These are phyloP conservation scores for Catamblyrhynchus diadema DNA, from an alignment of 2,797 vertebrate genomes.

Conservation along the genomic window DNA sequence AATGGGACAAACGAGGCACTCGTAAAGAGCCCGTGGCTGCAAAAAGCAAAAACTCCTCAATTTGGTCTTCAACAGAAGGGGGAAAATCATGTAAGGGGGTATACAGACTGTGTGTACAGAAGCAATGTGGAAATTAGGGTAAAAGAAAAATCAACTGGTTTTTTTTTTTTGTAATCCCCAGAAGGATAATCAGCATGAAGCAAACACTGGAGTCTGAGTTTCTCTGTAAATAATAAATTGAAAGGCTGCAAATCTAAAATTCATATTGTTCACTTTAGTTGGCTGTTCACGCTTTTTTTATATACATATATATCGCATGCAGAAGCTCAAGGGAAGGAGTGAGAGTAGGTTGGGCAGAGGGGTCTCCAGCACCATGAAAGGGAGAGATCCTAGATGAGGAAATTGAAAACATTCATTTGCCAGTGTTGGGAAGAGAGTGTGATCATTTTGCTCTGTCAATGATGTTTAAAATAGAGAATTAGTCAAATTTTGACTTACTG, in stretches of 20 bases:
- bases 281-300: neutral
- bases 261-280: neutral
- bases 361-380: neutral
- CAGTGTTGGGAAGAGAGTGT: neutral
- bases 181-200: neutral
- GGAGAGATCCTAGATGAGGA: neutral
- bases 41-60: slow-evolving; percentile 2
- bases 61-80: neutral
- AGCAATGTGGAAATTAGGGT: neutral
- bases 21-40: neutral
- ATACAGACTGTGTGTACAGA: neutral
- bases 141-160: neutral
- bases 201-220: neutral
- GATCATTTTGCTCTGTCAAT: neutral
- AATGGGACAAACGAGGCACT: neutral
- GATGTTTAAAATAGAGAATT: neutral
- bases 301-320: neutral
- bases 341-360: accelerated
- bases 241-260: neutral
- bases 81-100: neutral
- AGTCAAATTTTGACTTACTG: neutral
- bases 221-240: neutral
- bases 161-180: neutral
- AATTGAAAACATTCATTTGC: neutral
- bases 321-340: neutral